Conservation (phyloP, 2,113 vertebrate genomes). For the Dermatemys mawii region DNA sequence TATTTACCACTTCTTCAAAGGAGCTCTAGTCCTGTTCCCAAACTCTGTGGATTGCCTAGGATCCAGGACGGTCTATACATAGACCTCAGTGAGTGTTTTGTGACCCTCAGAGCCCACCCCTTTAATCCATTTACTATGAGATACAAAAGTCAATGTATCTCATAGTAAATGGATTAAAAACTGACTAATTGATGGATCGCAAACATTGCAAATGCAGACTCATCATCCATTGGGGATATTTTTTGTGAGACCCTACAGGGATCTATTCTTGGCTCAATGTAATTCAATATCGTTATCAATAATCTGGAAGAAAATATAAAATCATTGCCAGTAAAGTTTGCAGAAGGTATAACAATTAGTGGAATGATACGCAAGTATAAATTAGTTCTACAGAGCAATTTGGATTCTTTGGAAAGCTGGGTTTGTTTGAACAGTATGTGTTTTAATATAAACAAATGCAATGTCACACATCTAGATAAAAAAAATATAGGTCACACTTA, state of each 20-base stretch:
- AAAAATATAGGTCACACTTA: too few relatives aligned
- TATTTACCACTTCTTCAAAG: slow-evolving; percentile 28
- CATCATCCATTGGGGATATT: slow-evolving; percentile 20
- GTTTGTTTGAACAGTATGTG: neutral
- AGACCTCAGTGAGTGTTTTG: neutral
- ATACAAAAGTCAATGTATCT: slow-evolving; percentile 21
- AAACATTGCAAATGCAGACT: slow-evolving; percentile 34
- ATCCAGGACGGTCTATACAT: slow-evolving; percentile 8
- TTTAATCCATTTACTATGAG: too few relatives aligned
- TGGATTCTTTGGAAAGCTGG: too few relatives aligned
- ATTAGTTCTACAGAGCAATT: too few relatives aligned
- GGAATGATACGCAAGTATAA: neutral
- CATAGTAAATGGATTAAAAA: slow-evolving; percentile 35
- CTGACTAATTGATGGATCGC: slow-evolving; percentile 45
- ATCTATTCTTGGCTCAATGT: neutral
- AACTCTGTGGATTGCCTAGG: slow-evolving; percentile 45
- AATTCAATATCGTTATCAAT: neutral
- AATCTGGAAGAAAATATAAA: too few relatives aligned
- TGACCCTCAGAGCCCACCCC: neutral
- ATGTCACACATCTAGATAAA: too few relatives aligned
- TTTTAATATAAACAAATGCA: neutral
- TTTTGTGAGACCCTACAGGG: neutral
- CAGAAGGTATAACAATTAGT: neutral
- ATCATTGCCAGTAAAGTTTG: too few relatives aligned
- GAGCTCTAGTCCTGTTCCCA: neutral